Conservation (phyloP, 2,797 vertebrate genomes). For the Peromyscus eremicus region DNA sequence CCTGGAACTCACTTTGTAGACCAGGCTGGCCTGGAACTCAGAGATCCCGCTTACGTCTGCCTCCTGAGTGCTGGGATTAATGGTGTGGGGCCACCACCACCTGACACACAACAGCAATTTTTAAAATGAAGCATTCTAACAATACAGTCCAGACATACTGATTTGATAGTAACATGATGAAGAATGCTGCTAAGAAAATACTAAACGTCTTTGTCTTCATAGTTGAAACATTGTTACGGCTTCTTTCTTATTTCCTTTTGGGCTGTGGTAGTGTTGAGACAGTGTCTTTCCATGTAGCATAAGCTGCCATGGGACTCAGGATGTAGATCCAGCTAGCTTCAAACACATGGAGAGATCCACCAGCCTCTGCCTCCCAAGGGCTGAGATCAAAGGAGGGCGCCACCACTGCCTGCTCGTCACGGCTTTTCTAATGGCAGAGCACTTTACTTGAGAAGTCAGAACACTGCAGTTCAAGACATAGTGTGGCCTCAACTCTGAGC, state of each 20-base stretch:
- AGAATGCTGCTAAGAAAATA: background rate
- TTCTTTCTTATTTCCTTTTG: background rate
- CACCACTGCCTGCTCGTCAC: too few relatives aligned
- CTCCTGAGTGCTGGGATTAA: background rate
- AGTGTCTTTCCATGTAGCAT: background rate
- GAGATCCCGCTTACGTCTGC: background rate
- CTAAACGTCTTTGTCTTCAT: background rate
- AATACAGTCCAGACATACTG: background rate
- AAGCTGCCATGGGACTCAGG: background rate
- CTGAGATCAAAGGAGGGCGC: background rate
- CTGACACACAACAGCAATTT: background rate
- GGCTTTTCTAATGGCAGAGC: background rate
- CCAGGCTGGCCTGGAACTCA: background rate
- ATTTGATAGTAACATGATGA: background rate
- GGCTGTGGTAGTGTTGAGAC: background rate
- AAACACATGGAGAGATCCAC: background rate
- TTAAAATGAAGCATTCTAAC: background rate
- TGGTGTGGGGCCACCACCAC: accelerated
- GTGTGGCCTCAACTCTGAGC: background rate
- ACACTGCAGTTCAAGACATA: background rate
- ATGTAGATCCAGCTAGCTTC: too few relatives aligned
- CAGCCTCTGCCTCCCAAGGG: background rate
- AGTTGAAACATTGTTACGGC: background rate
- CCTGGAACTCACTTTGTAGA: background rate
- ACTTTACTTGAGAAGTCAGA: background rate